Evolutionary conservation across 2,797 vertebrate species (phyloP), one percentile per base, ranked within the genome.

Genomic region (Limnodromus scolopaceus): DNA sequence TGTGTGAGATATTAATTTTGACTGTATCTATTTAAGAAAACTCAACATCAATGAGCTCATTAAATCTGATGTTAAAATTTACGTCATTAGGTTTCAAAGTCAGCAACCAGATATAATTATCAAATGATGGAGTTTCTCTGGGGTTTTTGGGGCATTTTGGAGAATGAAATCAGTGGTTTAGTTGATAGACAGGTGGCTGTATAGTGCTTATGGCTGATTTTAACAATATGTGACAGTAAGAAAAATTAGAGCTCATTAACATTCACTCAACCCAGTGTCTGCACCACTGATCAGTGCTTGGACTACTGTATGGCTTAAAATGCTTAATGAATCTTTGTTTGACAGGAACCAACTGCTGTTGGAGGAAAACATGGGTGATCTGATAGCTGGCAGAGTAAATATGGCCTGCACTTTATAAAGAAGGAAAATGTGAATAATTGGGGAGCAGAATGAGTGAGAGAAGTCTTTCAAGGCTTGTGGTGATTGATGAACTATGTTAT

Each of bases 181-280:
- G 13, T 49, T 93, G 92, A 65, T 61, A 57, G 93, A 85, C 94
- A 97, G 41, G 81, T 92, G 78, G 54, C 80, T 97, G 25, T 65
- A 63, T 51, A 92, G 60, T 84, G 51, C 57, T 89, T 91, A 58
- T 28, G 25, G 46, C 13, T 95, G 92, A 97, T 89, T 92, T 89
- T 97, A 96, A 93, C 83, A 93, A 17, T 69, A 87, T 75, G 77
- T 68, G 93, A 69, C 88, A 79, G 43, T 79, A 84, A 65, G 82
- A 66, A 94, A 91, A 96, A 93, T 76, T 83, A 95, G 61, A 64
- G 39, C 85, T 97, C 63, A 77, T 96, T 92, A 96, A 88, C 81
- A 90, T 95, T 96, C 70, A 64, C 53, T 88, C 16, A 5, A 45
- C 61, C 70, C 85, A 91, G 57, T 87, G 89, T 84, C 84, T 83